A percentile compares a stretch with the other conserved stretches of the same genome.
These are phyloP conservation scores for Chloroceryle inda DNA, from an alignment of 2,797 vertebrate species.

Conservation along the genomic window DNA sequence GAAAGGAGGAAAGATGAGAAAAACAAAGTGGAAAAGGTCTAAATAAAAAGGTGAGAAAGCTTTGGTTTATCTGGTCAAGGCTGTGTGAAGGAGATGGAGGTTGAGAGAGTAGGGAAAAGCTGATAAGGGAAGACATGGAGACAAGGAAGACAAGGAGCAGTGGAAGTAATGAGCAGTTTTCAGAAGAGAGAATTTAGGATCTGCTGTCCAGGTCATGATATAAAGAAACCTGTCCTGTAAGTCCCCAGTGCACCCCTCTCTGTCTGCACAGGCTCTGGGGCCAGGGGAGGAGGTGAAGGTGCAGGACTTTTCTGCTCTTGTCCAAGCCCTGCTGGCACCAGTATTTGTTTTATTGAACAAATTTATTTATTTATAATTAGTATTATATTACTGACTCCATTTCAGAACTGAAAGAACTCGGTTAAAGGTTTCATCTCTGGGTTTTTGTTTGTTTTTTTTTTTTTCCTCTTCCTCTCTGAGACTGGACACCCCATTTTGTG, in stretches of 20 bases:
- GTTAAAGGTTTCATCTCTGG: not conserved
- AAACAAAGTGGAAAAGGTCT: not conserved
- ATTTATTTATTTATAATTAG: no score
- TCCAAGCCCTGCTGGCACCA: not conserved
- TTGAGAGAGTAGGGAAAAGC: not conserved
- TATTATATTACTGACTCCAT: no score
- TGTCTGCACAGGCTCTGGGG: not conserved
- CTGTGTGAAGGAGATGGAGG: not conserved
- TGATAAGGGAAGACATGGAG: not conserved
- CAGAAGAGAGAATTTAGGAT: not conserved
- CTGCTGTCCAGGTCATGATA: not conserved
- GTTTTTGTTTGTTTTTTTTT: not conserved
- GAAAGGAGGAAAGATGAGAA: not conserved
- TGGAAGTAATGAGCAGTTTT: not conserved
- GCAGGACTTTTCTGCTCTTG: not conserved
- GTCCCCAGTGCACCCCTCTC: no score
- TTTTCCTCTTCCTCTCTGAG: not conserved
- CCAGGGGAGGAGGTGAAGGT: not conserved
- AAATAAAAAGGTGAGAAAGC: not conserved
- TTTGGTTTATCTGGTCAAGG: not conserved
- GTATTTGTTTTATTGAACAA: not conserved
- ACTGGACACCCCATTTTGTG: rapidly evolving
- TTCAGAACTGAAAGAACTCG: not conserved
- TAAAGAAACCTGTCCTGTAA: not conserved
- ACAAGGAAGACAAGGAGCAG: rapidly evolving